These are phyloP conservation scores for Eubasilissa splendida DNA, from an alignment of 2,888 invertebrate species.

Conservation along the genomic window DNA sequence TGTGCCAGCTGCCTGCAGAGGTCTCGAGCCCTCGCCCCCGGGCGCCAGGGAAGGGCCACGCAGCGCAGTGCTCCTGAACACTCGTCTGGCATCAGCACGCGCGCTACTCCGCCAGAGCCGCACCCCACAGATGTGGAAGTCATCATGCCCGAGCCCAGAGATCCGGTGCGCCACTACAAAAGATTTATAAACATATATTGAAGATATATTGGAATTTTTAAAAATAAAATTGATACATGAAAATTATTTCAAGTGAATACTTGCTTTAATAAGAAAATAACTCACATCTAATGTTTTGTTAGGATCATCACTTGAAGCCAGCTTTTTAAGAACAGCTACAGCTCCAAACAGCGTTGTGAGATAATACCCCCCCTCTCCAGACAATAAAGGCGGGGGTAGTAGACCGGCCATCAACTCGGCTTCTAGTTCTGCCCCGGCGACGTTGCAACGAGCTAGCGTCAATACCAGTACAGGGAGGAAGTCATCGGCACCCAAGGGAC, in stretches of 20 bases:
- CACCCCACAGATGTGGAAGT: conserved; percentile 58
- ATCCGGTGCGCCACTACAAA: conserved; percentile 72
- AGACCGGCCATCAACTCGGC: conserved; percentile 97
- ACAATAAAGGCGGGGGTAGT: conserved; percentile 90
- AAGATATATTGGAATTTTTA: too few relatives aligned
- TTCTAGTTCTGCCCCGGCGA: conserved; percentile 94
- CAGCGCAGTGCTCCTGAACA: conserved; percentile 92
- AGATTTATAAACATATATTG: too few relatives aligned
- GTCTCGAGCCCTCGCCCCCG: conserved; percentile 93
- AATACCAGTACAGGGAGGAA: conserved; percentile 93
- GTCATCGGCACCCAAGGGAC: conserved; percentile 85
- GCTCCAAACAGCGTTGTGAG: conserved; percentile 95
- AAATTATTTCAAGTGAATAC: too few relatives aligned
- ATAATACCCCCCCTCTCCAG: conserved; percentile 96
- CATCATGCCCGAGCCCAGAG: conserved; percentile 61
- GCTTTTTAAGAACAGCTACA: conserved; percentile 88
- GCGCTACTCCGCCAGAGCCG: conserved; percentile 76
- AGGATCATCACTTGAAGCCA: conserved; percentile 68
- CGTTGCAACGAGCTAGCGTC: conserved; percentile 90
- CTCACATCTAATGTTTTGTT: conserved; percentile 67
- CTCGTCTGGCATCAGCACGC: conserved; percentile 95
- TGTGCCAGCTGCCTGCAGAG: conserved; percentile 96
- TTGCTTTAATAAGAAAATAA: conserved; percentile 41
- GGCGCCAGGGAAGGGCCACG: conserved; percentile 93
- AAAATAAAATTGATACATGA: too few relatives aligned